phyloP scores from a whole-genome alignment of 2,888 invertebrate species.

The Beris morrisii region DNA sequence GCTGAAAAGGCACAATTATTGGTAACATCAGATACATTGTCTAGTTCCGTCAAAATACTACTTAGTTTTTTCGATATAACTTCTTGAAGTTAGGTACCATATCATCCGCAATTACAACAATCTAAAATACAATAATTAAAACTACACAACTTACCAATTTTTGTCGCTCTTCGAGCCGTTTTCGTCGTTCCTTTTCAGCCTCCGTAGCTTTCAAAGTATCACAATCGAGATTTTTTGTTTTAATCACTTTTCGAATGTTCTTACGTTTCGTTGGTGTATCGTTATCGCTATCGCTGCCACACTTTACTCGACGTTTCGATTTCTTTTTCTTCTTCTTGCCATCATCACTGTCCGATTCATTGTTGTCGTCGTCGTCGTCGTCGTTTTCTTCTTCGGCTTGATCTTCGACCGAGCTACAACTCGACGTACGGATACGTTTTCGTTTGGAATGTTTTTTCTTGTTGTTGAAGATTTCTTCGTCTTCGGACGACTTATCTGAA shows the following conservation, averaged over 20 bases:
- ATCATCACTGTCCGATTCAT: slow-evolving; percentile 25
- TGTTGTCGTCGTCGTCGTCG: slow-evolving; percentile 19
- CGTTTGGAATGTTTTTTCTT: slow-evolving; percentile 12
- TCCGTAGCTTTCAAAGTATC: slow-evolving; percentile 87
- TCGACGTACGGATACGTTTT: slow-evolving; percentile 11
- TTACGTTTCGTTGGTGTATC: slow-evolving; percentile 56
- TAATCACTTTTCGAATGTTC: slow-evolving; percentile 63
- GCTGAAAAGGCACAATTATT: too few relatives aligned
- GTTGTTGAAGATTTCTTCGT: slow-evolving; percentile 18
- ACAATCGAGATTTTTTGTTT: slow-evolving; percentile 69
- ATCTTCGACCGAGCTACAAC: slow-evolving; percentile 47
- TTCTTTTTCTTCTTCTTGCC: slow-evolving; percentile 29
- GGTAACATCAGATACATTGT: too few relatives aligned
- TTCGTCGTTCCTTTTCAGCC: slow-evolving; percentile 85
- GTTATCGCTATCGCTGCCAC: slow-evolving; percentile 49
- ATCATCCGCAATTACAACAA: too few relatives aligned
- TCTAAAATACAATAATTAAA: not conserved
- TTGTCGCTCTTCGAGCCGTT: slow-evolving; percentile 86
- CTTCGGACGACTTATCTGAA: slow-evolving; percentile 14
- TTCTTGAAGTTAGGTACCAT: too few relatives aligned
- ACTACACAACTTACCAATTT: slow-evolving; percentile 65
- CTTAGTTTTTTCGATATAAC: not conserved
- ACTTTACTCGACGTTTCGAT: slow-evolving; percentile 22
- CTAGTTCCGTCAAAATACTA: too few relatives aligned
- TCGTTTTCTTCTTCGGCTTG: slow-evolving; percentile 35